Conservation (phyloP, 1,140 invertebrate species). For the Trichomalopsis sarcophagae region DNA sequence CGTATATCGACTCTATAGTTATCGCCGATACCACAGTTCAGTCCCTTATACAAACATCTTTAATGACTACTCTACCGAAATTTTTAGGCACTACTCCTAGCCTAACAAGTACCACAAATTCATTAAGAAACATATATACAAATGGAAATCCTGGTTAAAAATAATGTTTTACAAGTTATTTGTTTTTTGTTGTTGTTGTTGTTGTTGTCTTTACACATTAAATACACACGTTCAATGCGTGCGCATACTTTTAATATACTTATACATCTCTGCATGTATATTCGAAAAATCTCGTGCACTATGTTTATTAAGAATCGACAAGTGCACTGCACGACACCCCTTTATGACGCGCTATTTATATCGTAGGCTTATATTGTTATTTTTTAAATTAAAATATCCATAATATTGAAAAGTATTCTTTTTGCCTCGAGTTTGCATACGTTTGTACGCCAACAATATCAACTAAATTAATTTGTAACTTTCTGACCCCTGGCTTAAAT, state of each 20-base stretch:
- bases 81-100: constrained; percentile 68
- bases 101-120: constrained; percentile 62
- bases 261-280: constrained; percentile 20
- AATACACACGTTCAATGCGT: constrained; percentile 49
- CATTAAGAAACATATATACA: constrained; percentile 63
- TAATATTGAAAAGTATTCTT: background rate
- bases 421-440: background rate
- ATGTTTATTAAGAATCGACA: constrained; percentile 12
- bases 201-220: constrained; percentile 43
- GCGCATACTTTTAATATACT: constrained; percentile 26
- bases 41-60: constrained; percentile 28
- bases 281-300: constrained; percentile 24
- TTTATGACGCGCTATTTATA: background rate
- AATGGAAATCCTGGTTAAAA: constrained; percentile 49
- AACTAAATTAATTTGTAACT: background rate
- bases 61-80: constrained; percentile 33
- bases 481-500: background rate
- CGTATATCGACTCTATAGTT: constrained; percentile 28
- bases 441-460: background rate
- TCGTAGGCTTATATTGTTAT: background rate
- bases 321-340: background rate
- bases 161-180: constrained; percentile 30
- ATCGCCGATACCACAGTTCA: constrained; percentile 34
- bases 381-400: background rate
- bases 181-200: background rate